Conservation (phyloP, 1,140 invertebrate species). For the Magallana gigas region DNA sequence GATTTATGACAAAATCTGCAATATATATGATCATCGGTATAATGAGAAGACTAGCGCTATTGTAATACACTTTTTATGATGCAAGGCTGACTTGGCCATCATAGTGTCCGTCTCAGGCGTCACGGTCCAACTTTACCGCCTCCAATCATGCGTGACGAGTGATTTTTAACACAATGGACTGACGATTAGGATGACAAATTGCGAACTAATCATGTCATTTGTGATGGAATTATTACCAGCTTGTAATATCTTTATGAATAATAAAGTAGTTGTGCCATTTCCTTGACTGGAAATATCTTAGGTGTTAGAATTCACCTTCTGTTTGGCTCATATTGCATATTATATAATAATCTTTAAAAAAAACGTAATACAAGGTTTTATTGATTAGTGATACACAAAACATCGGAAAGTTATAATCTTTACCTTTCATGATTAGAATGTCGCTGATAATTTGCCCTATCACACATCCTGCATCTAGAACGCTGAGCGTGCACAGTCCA, state of each 20-base stretch:
- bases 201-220: conserved; percentile 17
- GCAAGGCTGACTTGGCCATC: not conserved
- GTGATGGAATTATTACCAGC: conserved; percentile 25
- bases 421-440: conserved; percentile 76
- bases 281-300: not conserved
- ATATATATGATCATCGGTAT: conserved; percentile 28
- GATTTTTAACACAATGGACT: conserved; percentile 25
- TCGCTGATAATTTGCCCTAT: conserved; percentile 74
- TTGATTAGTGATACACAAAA: too few relatives aligned
- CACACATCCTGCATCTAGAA: conserved; percentile 70
- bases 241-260: conserved; percentile 30
- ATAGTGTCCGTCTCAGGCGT: not conserved
- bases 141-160: conserved; percentile 21
- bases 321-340: too few relatives aligned
- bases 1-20: not conserved
- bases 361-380: too few relatives aligned
- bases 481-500: conserved; percentile 64
- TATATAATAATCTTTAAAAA: too few relatives aligned
- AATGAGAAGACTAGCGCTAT: not conserved
- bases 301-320: not conserved
- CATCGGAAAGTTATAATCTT: not conserved
- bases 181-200: conserved; percentile 15
- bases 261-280: conserved; percentile 7
- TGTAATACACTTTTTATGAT: conserved; percentile 9
- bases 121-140: conserved; percentile 15